A percentile compares a stretch with the other conserved stretches of the same genome.
These are phyloP conservation scores for Argopecten irradians DNA, from an alignment of 1,140 invertebrate genomes.

Conservation along the genomic window DNA sequence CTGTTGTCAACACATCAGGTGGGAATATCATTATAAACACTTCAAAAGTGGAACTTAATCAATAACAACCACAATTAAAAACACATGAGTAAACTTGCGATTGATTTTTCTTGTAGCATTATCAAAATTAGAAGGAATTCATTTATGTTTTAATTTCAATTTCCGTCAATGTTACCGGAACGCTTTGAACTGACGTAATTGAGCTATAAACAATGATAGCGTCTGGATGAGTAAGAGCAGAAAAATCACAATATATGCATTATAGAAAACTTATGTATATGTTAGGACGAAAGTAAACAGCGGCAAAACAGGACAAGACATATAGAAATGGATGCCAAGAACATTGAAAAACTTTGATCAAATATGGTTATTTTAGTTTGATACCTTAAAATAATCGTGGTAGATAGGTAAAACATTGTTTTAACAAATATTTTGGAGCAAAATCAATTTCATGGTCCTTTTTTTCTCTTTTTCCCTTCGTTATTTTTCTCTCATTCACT, in stretches of 20 bases:
- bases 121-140: background rate
- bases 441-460: too few relatives aligned
- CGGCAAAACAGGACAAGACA: too few relatives aligned
- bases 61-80: background rate
- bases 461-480: too few relatives aligned
- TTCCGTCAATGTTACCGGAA: background rate
- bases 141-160: background rate
- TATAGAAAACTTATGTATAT: background rate
- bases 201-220: background rate
- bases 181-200: background rate
- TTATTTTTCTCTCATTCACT: too few relatives aligned
- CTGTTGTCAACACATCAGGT: background rate
- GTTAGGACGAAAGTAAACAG: background rate
- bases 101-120: background rate
- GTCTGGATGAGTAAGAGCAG: background rate
- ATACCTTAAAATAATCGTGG: too few relatives aligned
- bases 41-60: background rate
- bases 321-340: too few relatives aligned
- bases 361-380: too few relatives aligned
- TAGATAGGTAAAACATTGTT: too few relatives aligned
- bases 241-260: background rate
- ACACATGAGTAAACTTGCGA: background rate
- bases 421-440: too few relatives aligned
- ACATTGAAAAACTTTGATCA: too few relatives aligned
- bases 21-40: background rate